Evolutionary conservation across 2,797 vertebrate genomes (phyloP), one percentile per base, ranked within the genome.

Genomic region (Leuciscus waleckii): DNA sequence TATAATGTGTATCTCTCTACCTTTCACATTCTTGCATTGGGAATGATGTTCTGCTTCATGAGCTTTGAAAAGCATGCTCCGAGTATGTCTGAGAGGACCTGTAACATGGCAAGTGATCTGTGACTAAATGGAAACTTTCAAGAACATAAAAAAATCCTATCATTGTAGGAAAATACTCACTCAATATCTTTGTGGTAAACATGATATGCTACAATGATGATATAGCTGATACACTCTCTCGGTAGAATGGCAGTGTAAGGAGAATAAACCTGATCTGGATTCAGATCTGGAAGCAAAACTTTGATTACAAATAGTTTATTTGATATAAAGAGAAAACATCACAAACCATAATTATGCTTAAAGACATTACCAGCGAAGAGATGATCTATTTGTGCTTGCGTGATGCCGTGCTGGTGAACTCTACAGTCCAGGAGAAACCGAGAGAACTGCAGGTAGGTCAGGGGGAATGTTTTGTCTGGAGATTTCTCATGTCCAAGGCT

Each of bases 401-500:
- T 97, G 76, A 94, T 1, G 16, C 88, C 89, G 5, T 95, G 94
- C 74, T 93, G 95, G 85, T 98, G 96, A 54, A 97, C 86, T 9
- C 67, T 83, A 71, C 98, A 98, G 86, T 99, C 98, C 92, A 97
- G 98, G 43, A 99, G 93, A 88, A 99, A 95, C 49, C 96, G 95
- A 96, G 97, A 98, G 78, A 98, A 95, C 71, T 97, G 97, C 86
- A 99, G 91, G 77, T 93, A 95, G 21, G 93, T 96, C 92, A 99
- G 94, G 87, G 93, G 85, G 85, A 95, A 96, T 73, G 91, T 91
- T 86, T 96, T 95, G 41, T 96, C 96, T 3, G 92, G 85, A 39
- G 94, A 94, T 19, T 2, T 61, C 26, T 90, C 74, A 0, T 87
- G 91, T 41, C 97, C 97, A 0, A 99, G 95, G 76, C 91, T 86